Evolutionary conservation across 2,113 vertebrate genomes (phyloP).

Genomic region (Myotis davidii): DNA sequence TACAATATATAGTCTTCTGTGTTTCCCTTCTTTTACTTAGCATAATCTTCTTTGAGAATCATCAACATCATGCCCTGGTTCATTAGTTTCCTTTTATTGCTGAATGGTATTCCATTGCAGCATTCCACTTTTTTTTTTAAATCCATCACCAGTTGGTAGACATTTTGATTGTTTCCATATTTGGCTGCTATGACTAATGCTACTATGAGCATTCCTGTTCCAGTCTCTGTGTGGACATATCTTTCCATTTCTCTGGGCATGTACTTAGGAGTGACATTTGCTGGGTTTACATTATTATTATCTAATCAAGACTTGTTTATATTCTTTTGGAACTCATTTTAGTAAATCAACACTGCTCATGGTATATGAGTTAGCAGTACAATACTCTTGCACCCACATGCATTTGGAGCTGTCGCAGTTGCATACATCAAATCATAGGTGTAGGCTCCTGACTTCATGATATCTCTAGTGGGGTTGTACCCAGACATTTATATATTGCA

Average conservation of each 20-base stretch:
- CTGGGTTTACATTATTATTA: neutral
- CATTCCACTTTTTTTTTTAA: fast-evolving
- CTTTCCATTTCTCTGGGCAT: neutral
- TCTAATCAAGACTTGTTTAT: neutral
- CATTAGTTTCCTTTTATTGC: neutral
- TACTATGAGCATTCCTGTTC: neutral
- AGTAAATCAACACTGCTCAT: neutral
- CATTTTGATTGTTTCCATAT: neutral
- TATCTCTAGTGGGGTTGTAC: neutral
- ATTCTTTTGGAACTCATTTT: neutral
- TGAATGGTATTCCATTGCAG: neutral
- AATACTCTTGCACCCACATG: too few relatives aligned
- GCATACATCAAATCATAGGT: too few relatives aligned
- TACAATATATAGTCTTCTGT: neutral
- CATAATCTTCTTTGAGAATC: neutral
- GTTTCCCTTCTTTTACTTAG: neutral
- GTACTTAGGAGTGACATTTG: neutral
- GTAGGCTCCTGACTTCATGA: neutral
- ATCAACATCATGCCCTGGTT: neutral
- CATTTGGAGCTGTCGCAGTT: neutral
- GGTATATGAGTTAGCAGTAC: neutral
- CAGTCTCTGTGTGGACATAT: neutral
- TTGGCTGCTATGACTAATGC: neutral
- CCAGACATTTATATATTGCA: neutral
- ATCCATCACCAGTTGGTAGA: neutral